A percentile compares a stretch with the other conserved stretches of the same genome.
These are phyloP conservation scores for Suncus etruscus DNA, from an alignment of 2,113 vertebrate genomes.

Conservation along the genomic window DNA sequence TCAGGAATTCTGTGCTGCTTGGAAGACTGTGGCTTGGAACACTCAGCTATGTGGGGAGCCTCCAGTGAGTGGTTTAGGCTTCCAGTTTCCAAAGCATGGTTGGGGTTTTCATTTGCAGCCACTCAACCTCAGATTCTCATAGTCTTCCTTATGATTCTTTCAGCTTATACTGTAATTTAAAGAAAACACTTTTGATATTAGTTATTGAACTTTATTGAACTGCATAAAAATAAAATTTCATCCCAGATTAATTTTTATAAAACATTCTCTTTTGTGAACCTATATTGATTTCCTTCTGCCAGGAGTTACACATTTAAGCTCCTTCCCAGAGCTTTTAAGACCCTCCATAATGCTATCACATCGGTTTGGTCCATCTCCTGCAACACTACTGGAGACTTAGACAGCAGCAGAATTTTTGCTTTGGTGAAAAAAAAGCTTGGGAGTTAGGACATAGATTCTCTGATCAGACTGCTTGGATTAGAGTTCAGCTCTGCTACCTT, in stretches of 20 bases:
- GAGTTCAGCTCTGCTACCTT: not conserved
- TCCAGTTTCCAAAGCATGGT: not conserved
- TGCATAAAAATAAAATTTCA: not conserved
- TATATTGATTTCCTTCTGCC: not conserved
- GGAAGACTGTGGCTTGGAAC: no score
- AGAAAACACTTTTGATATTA: not conserved
- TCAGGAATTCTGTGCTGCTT: not conserved
- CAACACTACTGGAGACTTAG: not conserved
- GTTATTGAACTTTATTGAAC: not conserved
- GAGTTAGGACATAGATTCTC: not conserved
- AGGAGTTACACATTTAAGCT: not conserved
- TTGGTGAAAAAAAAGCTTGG: not conserved
- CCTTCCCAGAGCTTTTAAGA: not conserved
- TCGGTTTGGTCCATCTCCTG: not conserved
- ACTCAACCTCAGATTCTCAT: not conserved
- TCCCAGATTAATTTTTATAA: not conserved
- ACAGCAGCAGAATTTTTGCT: no score
- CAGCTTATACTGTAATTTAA: not conserved
- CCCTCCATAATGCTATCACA: not conserved
- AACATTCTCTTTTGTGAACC: not conserved
- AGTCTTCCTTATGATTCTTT: not conserved
- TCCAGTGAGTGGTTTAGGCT: no score
- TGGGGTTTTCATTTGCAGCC: not conserved
- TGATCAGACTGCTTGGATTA: not conserved
- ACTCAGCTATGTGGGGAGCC: no score